Percentiles rank a stretch among this genome's conserved stretches.
Evolutionary conservation across 2,888 invertebrate species (phyloP).

Genomic region (Harmothoe impar): DNA sequence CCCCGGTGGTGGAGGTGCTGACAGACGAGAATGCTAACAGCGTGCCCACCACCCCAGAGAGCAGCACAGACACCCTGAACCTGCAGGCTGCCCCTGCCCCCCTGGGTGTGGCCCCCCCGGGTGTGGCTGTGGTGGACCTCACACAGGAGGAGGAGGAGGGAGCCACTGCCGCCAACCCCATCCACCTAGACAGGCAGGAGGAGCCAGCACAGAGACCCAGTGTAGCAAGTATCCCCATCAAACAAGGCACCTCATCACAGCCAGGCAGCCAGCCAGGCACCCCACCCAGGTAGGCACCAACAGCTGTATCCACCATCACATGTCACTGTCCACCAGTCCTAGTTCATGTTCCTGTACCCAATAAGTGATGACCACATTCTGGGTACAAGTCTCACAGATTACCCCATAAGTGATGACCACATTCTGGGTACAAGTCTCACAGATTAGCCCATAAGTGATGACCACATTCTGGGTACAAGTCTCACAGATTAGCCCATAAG

Average conservation of each 20-base stretch:
- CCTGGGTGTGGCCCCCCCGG: neutral
- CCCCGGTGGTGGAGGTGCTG: neutral
- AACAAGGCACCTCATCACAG: neutral
- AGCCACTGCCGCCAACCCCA: neutral
- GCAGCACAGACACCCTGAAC: neutral
- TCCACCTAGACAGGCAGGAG: neutral
- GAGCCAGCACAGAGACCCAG: neutral
- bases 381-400: too few species aligned
- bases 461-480: too few species aligned
- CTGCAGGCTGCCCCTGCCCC: neutral
- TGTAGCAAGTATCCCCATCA: neutral
- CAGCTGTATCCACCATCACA: too few species aligned
- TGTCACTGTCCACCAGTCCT: too few species aligned
- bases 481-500: too few species aligned
- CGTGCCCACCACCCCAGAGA: slow-evolving; percentile 58
- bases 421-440: too few species aligned
- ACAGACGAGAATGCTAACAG: slow-evolving; percentile 61
- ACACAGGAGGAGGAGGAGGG: neutral
- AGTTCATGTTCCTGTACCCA: too few species aligned
- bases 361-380: too few species aligned
- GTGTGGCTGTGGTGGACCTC: neutral
- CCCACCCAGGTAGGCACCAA: neutral
- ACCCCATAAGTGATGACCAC: too few species aligned
- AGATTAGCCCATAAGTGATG: too few species aligned
- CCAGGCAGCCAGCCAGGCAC: too few species aligned